Percentiles rank a stretch among this genome's conserved stretches.
Conservation (phyloP, 2,113 vertebrate species). For the Pterocles burchelli region DNA sequence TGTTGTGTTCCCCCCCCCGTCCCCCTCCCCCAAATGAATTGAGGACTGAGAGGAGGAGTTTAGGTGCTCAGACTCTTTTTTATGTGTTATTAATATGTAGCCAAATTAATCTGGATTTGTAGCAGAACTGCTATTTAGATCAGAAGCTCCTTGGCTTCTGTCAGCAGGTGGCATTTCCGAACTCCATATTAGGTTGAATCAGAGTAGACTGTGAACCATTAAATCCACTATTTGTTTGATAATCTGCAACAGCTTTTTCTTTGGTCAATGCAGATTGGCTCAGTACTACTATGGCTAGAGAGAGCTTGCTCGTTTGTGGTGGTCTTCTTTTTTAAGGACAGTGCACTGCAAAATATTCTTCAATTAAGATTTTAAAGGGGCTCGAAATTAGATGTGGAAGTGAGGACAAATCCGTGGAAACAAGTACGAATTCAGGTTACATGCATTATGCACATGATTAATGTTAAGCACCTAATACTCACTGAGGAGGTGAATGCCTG, state of each 20-base stretch:
- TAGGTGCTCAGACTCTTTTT: background rate
- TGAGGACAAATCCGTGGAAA: background rate
- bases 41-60: background rate
- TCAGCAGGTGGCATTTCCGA: conserved; percentile 51
- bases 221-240: background rate
- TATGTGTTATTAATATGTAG: background rate
- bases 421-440: background rate
- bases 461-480: background rate
- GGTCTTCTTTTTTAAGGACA: background rate
- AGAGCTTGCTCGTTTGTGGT: background rate
- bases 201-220: background rate
- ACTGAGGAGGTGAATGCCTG: background rate
- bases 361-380: background rate
- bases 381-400: background rate
- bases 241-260: background rate
- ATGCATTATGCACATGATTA: background rate
- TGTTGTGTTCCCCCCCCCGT: background rate
- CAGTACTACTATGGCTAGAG: background rate
- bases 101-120: background rate
- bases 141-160: background rate
- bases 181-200: background rate
- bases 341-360: background rate
- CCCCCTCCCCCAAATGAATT: background rate
- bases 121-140: background rate
- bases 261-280: background rate